Evolutionary conservation across 2,113 vertebrate genomes (phyloP).

Genomic region (Erythrolamprus reginae): DNA sequence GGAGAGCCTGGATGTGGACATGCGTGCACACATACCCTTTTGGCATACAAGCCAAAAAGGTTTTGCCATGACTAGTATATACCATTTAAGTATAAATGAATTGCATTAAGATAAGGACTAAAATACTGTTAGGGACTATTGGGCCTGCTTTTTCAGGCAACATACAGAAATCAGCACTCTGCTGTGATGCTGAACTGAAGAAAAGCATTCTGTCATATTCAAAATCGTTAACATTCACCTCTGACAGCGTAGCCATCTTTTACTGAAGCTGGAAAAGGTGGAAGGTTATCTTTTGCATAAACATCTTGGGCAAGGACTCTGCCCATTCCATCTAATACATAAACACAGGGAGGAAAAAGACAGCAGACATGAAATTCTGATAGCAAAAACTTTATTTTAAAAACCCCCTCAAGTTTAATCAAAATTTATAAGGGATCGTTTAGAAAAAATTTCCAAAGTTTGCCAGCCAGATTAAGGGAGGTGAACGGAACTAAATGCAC

Average conservation of each 20-base stretch:
- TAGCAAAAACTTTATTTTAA: conserved; percentile 16
- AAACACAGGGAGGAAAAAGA: conserved; percentile 19
- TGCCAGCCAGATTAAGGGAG: conserved; percentile 16
- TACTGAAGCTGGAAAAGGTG: conserved; percentile 96
- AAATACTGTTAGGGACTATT: not conserved
- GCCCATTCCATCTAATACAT: conserved; percentile 89
- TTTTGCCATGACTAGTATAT: too few species aligned
- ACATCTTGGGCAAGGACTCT: conserved; percentile 99
- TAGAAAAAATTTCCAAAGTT: conserved; percentile 20
- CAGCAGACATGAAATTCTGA: conserved; percentile 27
- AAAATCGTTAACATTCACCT: conserved; percentile 72
- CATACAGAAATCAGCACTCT: conserved; percentile 12
- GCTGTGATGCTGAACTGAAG: conserved; percentile 12
- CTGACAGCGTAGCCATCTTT: conserved; percentile 98
- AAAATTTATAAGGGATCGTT: conserved; percentile 5
- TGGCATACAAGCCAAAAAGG: too few species aligned
- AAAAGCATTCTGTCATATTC: not conserved
- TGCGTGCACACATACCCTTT: too few species aligned
- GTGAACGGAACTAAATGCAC: not conserved
- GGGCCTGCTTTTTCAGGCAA: not conserved
- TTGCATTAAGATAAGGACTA: not conserved
- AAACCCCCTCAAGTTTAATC: conserved; percentile 5
- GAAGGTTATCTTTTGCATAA: conserved; percentile 99
- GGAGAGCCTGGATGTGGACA: too few species aligned
- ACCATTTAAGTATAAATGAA: not conserved